Percentiles rank a stretch among this genome's conserved stretches.
These are phyloP conservation scores for Diceros bicornis DNA, from an alignment of 2,797 vertebrate species.

Conservation along the genomic window DNA sequence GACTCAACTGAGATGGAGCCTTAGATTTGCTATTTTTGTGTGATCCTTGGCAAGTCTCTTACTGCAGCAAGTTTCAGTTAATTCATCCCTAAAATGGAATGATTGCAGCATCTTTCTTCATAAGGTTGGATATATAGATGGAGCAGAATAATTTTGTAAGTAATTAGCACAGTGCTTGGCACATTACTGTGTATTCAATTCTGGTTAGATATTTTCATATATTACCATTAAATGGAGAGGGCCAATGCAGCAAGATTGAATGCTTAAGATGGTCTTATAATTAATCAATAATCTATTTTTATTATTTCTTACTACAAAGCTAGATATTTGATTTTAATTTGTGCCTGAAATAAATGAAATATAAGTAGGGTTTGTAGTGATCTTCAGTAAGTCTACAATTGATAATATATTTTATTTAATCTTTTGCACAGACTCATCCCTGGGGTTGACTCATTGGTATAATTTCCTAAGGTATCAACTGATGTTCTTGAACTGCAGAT, in stretches of 20 bases:
- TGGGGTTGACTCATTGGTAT: background rate
- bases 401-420: background rate
- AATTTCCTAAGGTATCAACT: background rate
- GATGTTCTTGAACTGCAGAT: background rate
- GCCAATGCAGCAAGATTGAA: background rate
- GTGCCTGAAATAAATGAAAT: background rate
- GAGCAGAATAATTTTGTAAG: background rate
- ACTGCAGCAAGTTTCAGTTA: background rate
- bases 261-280: background rate
- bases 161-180: background rate
- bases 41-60: background rate
- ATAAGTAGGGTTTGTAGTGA: background rate
- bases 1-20: background rate
- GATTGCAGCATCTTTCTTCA: background rate
- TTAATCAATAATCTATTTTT: background rate
- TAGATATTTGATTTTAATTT: constrained; percentile 26
- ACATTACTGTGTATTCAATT: background rate
- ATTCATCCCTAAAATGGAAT: background rate
- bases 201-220: background rate
- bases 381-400: background rate
- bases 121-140: background rate
- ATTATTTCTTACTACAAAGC: background rate
- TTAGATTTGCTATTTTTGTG: background rate
- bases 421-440: background rate
- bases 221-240: background rate